These are phyloP conservation scores for Lasioglossum malachurum DNA, from an alignment of 2,888 invertebrate species.

Conservation along the genomic window DNA sequence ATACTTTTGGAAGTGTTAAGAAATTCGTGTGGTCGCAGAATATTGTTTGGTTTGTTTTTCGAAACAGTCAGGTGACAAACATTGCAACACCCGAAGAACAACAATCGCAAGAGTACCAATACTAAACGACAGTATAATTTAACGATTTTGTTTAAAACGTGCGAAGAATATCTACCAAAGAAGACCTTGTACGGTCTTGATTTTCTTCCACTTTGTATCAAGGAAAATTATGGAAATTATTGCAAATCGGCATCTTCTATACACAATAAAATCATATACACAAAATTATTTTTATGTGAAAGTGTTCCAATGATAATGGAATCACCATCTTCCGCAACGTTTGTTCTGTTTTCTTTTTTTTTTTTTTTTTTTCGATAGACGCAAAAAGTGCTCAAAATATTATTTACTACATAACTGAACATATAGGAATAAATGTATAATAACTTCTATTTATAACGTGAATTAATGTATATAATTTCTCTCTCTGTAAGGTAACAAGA, in stretches of 20 bases:
- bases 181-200: constrained; percentile 54
- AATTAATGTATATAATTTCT: constrained; percentile 77
- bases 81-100: not conserved
- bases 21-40: not conserved
- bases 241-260: constrained; percentile 26
- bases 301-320: constrained; percentile 34
- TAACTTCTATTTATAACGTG: constrained; percentile 79
- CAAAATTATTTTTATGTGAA: constrained; percentile 34
- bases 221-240: constrained; percentile 16
- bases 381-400: constrained; percentile 77
- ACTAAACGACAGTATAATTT: constrained; percentile 59
- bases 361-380: constrained; percentile 57
- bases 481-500: constrained; percentile 62
- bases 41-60: not conserved
- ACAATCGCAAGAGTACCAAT: constrained; percentile 56
- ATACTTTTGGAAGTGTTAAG: not conserved
- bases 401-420: constrained; percentile 67
- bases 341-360: not conserved
- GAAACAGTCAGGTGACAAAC: not conserved
- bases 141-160: constrained; percentile 50
- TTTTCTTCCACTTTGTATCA: constrained; percentile 51
- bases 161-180: constrained; percentile 69
- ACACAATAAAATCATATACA: constrained; percentile 24
- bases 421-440: constrained; percentile 74
- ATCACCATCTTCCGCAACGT: constrained; percentile 38